These are phyloP conservation scores for Smittia sp. DNA, from an alignment of 2,888 invertebrate species.

Conservation along the genomic window DNA sequence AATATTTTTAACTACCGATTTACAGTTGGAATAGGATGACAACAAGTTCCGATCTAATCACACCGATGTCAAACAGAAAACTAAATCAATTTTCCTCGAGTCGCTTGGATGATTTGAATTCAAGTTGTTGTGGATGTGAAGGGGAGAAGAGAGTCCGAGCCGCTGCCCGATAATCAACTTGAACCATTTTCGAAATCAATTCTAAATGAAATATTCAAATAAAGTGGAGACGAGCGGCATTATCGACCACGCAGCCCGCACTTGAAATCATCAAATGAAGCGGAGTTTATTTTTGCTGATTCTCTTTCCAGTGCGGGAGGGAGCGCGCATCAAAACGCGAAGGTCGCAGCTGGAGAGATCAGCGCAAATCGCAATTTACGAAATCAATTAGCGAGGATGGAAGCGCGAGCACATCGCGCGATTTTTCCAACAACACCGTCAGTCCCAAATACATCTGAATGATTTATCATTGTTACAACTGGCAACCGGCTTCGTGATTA, in stretches of 20 bases:
- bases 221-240: constrained; percentile 24
- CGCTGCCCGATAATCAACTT: constrained; percentile 23
- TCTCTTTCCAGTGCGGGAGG: background rate
- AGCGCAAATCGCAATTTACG: constrained; percentile 16
- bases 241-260: background rate
- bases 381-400: constrained; percentile 16
- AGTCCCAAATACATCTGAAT: background rate
- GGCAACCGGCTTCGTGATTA: constrained; percentile 9
- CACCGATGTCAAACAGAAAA: constrained; percentile 15
- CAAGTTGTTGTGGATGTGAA: background rate
- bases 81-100: constrained; percentile 14
- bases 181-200: constrained; percentile 40
- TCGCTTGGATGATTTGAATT: constrained; percentile 2
- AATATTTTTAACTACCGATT: constrained; percentile 8
- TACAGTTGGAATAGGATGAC: background rate
- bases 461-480: constrained; percentile 5
- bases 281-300: background rate
- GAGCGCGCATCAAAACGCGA: background rate
- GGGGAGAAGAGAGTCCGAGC: background rate
- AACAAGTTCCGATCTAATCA: background rate
- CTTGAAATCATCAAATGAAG: constrained; percentile 11
- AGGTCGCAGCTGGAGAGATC: background rate
- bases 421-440: background rate
- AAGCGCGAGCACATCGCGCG: background rate
- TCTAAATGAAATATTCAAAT: constrained; percentile 41